These are phyloP conservation scores for Athrips mouffetella DNA, from an alignment of 2,888 invertebrate species.

Conservation along the genomic window DNA sequence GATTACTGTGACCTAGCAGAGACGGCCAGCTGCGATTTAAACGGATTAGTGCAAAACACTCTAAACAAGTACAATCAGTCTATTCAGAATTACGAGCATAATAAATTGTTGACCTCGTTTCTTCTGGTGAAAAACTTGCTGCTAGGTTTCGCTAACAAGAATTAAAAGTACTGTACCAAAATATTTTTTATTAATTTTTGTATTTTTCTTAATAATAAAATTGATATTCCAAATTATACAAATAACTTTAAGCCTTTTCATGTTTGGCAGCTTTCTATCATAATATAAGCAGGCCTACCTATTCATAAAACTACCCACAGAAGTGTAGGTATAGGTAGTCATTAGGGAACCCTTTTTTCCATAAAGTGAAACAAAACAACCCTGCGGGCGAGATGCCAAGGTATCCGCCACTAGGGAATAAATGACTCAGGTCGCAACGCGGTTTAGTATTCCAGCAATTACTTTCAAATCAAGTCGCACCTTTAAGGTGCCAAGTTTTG, in stretches of 20 bases:
- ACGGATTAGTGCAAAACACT: no score
- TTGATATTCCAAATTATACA: no score
- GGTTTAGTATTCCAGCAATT: slow-evolving; percentile 53
- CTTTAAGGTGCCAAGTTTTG: slow-evolving; percentile 17
- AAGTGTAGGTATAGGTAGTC: slow-evolving; percentile 24
- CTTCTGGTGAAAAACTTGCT: no score
- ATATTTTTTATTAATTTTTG: no score
- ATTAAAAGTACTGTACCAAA: no score
- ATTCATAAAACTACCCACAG: slow-evolving; percentile 1
- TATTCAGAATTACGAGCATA: no score
- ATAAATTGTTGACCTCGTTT: no score
- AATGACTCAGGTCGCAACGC: slow-evolving; percentile 34
- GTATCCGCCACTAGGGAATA: slow-evolving; percentile 39
- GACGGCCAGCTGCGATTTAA: slow-evolving; percentile 24
- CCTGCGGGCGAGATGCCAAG: slow-evolving; percentile 44
- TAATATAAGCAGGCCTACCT: background rate
- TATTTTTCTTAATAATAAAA: no score
- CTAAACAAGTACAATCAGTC: no score
- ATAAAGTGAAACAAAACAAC: slow-evolving; percentile 51
- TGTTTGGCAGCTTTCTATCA: no score
- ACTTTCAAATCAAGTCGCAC: slow-evolving; percentile 17
- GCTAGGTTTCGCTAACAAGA: no score
- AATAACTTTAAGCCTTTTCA: no score
- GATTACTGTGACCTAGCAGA: background rate
- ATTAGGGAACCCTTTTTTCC: slow-evolving; percentile 45